Evolutionary conservation across 2,113 vertebrate genomes (phyloP), one percentile per base, ranked within the genome.

Genomic region (Centropus bengalensis): DNA sequence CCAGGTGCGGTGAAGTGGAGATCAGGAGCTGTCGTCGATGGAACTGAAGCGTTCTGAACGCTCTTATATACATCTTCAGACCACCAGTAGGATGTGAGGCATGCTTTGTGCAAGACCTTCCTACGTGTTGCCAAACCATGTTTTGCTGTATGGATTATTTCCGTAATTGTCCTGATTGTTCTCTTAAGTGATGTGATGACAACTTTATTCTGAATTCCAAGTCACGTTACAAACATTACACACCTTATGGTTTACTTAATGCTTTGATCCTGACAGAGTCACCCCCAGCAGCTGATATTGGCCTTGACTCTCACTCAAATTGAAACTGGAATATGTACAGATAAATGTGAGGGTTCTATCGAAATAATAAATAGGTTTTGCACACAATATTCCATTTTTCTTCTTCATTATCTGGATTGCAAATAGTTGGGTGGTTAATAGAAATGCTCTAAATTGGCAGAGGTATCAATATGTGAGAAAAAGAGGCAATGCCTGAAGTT

Each of bases 141-240:
- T 93, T 94, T 94, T 90, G 92, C 70, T 28, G 16, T 11, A 42
- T 54, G 49, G 75, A 51, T 89, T 64, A 73, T 86, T 96, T 70
- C 52, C 54, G 81, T 95, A 96, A 96, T 96, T 95, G 91, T 81
- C 73, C 81, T 96, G 94, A 96, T 96, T 95, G 82, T 80, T 42
- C 67, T 44, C 55, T 16, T 52, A 79, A 85, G 85, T 89, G 93
- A 56, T 21, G 30, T 7, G 93, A 59, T 91, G 44, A 79, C 5
- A 3, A 79, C 36, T 94, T 87, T 45, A 59, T 71, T 79, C 77
- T 54, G 55, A 54, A 76, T 81, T 70, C 70, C 40, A 24, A 33
- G 67, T 89, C 92, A 95, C 24, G 10, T 73, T 87, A 70, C 33
- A 20, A n/a, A 32, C 24, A 0, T 49, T 67, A 32, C 68, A 5